phyloP scores from a whole-genome alignment of 2,113 vertebrate genomes.

The Otus sunia region DNA sequence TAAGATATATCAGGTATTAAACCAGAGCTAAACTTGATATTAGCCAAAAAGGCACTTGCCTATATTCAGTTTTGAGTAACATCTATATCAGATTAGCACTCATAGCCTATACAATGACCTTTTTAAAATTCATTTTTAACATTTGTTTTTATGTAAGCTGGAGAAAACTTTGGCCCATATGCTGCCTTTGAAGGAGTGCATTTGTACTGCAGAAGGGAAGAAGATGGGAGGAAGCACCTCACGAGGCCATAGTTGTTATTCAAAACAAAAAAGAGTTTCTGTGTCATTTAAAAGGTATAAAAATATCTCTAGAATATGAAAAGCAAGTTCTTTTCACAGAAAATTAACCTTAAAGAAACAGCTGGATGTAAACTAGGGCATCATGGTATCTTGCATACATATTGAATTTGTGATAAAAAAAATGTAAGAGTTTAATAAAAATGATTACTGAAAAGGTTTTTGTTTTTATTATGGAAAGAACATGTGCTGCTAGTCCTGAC shows the following conservation, averaged over 20 bases:
- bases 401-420: background rate
- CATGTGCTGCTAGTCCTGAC: background rate
- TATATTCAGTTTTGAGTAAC: background rate
- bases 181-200: background rate
- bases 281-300: background rate
- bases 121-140: conserved; percentile 58
- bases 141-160: background rate
- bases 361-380: background rate
- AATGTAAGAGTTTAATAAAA: background rate
- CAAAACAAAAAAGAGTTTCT: background rate
- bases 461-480: background rate
- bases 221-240: background rate
- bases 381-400: background rate
- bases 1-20: background rate
- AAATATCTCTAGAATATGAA: background rate
- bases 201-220: background rate
- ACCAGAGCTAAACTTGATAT: background rate
- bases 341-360: background rate
- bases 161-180: background rate
- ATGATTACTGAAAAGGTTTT: background rate
- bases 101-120: conserved; percentile 19
- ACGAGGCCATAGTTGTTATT: background rate
- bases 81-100: conserved; percentile 18
- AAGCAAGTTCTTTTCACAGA: background rate
- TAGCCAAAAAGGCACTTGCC: background rate